These are phyloP conservation scores for Natrix natrix DNA, from an alignment of 2,797 vertebrate species.

Conservation along the genomic window DNA sequence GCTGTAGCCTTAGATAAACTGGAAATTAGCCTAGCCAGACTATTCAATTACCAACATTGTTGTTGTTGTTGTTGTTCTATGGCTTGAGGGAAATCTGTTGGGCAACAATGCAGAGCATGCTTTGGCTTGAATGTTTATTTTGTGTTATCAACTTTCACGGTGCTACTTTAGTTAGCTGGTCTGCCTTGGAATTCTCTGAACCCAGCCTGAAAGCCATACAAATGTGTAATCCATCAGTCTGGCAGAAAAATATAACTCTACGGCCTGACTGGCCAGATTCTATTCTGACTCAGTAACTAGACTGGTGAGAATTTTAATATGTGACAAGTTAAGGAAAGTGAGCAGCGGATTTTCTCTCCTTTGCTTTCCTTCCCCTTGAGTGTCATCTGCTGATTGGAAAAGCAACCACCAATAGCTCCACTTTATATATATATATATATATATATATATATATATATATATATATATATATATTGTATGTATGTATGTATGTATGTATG, in stretches of 20 bases:
- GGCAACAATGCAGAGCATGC: background rate
- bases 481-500: no score
- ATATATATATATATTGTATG: no score
- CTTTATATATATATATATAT: no score
- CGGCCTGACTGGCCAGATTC: background rate
- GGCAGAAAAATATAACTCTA: background rate
- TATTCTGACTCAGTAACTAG: background rate
- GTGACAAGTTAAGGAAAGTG: background rate
- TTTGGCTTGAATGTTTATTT: slow-evolving; percentile 2
- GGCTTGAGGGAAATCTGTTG: background rate
- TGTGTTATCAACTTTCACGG: background rate
- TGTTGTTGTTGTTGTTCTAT: background rate
- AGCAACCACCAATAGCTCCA: background rate
- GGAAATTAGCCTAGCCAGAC: background rate
- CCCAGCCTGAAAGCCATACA: background rate
- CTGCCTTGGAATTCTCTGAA: background rate
- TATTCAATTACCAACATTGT: background rate
- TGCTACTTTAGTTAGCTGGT: background rate
- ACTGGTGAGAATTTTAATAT: background rate
- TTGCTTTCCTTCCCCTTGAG: background rate
- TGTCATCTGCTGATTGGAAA: background rate
- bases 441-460: no score
- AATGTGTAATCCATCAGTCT: background rate
- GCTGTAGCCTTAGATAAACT: background rate
- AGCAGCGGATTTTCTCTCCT: background rate